These are phyloP conservation scores for Meloidogyne floridensis DNA, from an alignment of 1,140 invertebrate species.

Conservation along the genomic window DNA sequence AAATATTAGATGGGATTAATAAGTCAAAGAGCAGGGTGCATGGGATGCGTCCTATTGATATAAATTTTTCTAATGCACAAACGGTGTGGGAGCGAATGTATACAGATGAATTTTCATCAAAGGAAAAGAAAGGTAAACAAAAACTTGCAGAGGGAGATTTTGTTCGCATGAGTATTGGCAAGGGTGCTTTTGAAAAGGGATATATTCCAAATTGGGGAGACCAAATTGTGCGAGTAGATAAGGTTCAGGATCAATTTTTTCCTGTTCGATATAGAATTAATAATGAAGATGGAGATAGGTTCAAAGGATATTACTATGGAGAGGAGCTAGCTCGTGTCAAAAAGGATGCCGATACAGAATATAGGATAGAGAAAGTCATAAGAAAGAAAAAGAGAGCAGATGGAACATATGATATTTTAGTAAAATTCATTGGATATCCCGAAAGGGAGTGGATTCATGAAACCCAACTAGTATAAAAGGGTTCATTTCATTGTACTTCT, in stretches of 20 bases:
- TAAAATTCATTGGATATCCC: conserved; percentile 10
- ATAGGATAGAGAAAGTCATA: conserved; percentile 13
- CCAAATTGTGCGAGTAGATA: conserved; percentile 23
- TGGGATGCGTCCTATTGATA: conserved; percentile 24
- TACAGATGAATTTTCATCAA: background rate
- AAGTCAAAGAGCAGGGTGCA: conserved; percentile 1
- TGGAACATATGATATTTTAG: conserved; percentile 2
- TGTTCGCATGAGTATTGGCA: conserved; percentile 15
- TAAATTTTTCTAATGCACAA: conserved; percentile 17
- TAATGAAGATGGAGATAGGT: conserved; percentile 7
- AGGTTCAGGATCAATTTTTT: background rate
- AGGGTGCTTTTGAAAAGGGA: conserved; percentile 27
- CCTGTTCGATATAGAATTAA: conserved; percentile 1
- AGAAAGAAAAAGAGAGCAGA: conserved; percentile 2
- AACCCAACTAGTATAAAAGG: conserved; percentile 23
- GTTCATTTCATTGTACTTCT: background rate
- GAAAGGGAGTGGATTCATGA: conserved; percentile 12
- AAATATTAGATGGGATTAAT: conserved; percentile 19
- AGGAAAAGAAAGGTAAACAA: background rate
- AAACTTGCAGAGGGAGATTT: background rate
- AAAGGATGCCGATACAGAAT: background rate
- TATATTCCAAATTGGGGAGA: conserved; percentile 35
- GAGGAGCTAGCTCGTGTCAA: background rate
- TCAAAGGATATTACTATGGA: conserved; percentile 11
- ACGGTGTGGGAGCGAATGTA: conserved; percentile 11